These are phyloP conservation scores for Atopsyche davidsoni DNA, from an alignment of 1,140 invertebrate genomes.

Conservation along the genomic window DNA sequence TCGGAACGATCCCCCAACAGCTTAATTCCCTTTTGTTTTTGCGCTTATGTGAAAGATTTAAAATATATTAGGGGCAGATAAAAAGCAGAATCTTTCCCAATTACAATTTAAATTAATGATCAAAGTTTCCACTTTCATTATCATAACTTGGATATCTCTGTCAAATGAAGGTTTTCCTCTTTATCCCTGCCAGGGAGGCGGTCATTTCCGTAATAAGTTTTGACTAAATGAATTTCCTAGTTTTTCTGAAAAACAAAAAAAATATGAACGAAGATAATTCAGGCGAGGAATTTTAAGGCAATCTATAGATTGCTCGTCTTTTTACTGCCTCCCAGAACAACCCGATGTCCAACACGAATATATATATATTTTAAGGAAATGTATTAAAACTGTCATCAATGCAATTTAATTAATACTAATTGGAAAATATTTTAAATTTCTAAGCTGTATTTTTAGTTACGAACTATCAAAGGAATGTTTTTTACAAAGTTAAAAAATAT, in stretches of 20 bases:
- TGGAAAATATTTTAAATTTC: too few species aligned
- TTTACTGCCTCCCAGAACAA: too few species aligned
- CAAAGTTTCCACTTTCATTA: constrained; percentile 25
- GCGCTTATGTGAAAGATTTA: constrained; percentile 12
- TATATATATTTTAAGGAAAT: too few species aligned
- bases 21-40: too few species aligned
- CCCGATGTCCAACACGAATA: too few species aligned
- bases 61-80: constrained; percentile 15
- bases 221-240: background rate
- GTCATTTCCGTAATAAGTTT: background rate
- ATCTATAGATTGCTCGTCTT: background rate
- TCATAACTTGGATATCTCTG: constrained; percentile 24
- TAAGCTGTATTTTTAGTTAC: too few species aligned
- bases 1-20: too few species aligned
- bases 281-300: background rate
- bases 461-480: too few species aligned
- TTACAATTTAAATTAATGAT: constrained; percentile 27
- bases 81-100: constrained; percentile 12
- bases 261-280: background rate
- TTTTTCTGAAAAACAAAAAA: background rate
- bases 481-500: too few species aligned
- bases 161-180: constrained; percentile 18
- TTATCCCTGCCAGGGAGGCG: background rate
- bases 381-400: too few species aligned
- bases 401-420: too few species aligned